These are phyloP conservation scores for Micrasema minimum DNA, from an alignment of 1,140 invertebrate genomes.

Conservation along the genomic window DNA sequence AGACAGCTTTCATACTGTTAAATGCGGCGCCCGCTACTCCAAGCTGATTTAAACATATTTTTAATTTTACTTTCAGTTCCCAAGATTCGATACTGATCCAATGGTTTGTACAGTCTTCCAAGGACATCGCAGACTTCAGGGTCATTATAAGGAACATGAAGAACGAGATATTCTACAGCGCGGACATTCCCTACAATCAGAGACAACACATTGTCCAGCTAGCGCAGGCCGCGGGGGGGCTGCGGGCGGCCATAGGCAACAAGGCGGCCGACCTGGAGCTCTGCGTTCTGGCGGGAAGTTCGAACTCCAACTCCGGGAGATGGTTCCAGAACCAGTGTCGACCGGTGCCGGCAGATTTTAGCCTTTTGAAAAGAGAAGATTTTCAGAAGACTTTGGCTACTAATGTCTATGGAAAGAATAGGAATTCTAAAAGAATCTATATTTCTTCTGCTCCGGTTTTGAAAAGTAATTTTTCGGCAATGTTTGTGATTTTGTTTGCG, in stretches of 20 bases:
- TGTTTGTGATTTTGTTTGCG: too few species aligned
- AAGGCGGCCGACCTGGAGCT: conserved; percentile 63
- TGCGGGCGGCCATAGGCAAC: conserved; percentile 56
- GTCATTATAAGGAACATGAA: conserved; percentile 72
- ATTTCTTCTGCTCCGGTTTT: neutral
- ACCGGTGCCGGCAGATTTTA: conserved; percentile 60
- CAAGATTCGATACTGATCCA: conserved; percentile 68
- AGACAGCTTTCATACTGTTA: too few species aligned
- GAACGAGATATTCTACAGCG: conserved; percentile 65
- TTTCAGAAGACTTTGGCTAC: conserved; percentile 24
- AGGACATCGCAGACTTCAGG: conserved; percentile 82
- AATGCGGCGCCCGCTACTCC: neutral
- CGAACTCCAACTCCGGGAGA: conserved; percentile 65
- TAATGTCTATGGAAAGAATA: conserved; percentile 20
- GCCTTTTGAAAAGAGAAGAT: conserved; percentile 33
- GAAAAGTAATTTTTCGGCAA: neutral
- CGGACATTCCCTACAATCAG: conserved; percentile 69
- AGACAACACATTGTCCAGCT: conserved; percentile 62
- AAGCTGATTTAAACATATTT: neutral
- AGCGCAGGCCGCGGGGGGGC: conserved; percentile 59
- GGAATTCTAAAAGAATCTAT: neutral
- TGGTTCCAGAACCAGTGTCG: conserved; percentile 72
- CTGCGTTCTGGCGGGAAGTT: conserved; percentile 72
- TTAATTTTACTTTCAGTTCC: conserved; percentile 59
- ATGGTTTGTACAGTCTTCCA: conserved; percentile 74